A percentile compares a stretch with the other conserved stretches of the same genome.
Evolutionary conservation across 2,888 invertebrate genomes (phyloP).

Genomic region (Pogonocherus hispidulus): DNA sequence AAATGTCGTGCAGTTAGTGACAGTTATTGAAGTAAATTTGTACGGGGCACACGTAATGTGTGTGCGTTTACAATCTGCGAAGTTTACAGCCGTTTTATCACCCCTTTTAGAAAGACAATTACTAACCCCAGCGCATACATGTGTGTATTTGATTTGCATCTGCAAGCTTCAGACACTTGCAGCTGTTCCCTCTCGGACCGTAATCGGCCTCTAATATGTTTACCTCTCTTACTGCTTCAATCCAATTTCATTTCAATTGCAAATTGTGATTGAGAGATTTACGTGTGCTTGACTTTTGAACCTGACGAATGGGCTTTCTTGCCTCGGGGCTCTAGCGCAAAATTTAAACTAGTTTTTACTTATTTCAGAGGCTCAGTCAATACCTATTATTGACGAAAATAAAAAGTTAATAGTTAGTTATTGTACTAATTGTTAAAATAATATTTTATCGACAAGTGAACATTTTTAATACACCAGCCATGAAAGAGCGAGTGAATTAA

Average conservation of each 20-base stretch:
- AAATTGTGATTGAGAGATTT: slow-evolving; percentile 51
- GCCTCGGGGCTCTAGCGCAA: too few species aligned
- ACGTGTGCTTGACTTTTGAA: slow-evolving; percentile 42
- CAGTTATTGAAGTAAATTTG: too few species aligned
- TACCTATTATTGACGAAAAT: too few species aligned
- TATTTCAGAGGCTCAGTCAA: too few species aligned
- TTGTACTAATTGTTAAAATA: too few species aligned
- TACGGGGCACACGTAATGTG: too few species aligned
- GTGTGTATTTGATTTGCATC: slow-evolving; percentile 56
- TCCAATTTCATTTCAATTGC: slow-evolving; percentile 55
- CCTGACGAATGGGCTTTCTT: neutral
- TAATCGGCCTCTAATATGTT: slow-evolving; percentile 59
- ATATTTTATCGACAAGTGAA: too few species aligned
- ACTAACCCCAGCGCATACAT: slow-evolving; percentile 44
- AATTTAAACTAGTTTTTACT: too few species aligned
- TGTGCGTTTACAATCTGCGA: slow-evolving; percentile 25
- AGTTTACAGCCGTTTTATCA: slow-evolving; percentile 50
- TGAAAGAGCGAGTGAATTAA: too few species aligned
- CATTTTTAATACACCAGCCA: too few species aligned
- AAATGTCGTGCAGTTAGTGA: too few species aligned
- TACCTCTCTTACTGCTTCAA: slow-evolving; percentile 57
- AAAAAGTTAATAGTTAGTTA: too few species aligned
- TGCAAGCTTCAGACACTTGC: slow-evolving; percentile 56
- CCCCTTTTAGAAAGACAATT: slow-evolving; percentile 56
- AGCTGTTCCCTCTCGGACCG: slow-evolving; percentile 55